Conservation (phyloP, 2,113 vertebrate genomes). For the Ammodytes dubius region DNA sequence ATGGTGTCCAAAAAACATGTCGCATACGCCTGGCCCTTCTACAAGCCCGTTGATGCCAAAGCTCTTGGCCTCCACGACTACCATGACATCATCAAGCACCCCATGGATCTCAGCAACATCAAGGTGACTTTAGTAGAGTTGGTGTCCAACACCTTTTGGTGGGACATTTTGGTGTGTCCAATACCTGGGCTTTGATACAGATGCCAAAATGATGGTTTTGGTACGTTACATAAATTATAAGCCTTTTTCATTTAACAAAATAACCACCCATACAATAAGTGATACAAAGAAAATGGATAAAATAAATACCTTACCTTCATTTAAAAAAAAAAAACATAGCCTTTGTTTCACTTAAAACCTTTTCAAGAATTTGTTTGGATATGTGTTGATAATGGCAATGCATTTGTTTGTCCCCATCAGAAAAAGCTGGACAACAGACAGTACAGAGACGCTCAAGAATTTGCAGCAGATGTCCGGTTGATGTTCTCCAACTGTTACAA, state of each 20-base stretch:
- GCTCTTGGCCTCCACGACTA: conserved; percentile 93
- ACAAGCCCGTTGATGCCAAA: conserved; percentile 91
- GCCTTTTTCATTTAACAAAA: background rate
- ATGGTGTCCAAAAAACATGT: conserved; percentile 94
- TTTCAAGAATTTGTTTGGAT: background rate
- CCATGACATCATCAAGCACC: conserved; percentile 94
- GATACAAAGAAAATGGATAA: background rate
- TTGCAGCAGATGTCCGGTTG: conserved; percentile 92
- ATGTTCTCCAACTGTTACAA: conserved; percentile 99
- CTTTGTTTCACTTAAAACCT: background rate
- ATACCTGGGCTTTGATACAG: background rate
- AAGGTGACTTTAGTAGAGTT: conserved; percentile 83
- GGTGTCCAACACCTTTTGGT: background rate
- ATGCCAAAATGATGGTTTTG: background rate
- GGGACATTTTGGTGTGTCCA: background rate
- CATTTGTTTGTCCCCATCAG: conserved; percentile 71
- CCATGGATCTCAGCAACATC: conserved; percentile 94
- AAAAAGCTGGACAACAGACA: conserved; percentile 91
- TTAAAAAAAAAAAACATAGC: background rate
- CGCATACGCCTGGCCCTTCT: conserved; percentile 94
- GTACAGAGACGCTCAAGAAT: conserved; percentile 93
- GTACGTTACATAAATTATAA: background rate
- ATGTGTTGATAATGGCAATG: background rate
- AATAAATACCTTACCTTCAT: background rate
- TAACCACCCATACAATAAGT: background rate